Evolutionary conservation across 2,113 vertebrate genomes (phyloP).

Genomic region (Stegostoma tigrinum): DNA sequence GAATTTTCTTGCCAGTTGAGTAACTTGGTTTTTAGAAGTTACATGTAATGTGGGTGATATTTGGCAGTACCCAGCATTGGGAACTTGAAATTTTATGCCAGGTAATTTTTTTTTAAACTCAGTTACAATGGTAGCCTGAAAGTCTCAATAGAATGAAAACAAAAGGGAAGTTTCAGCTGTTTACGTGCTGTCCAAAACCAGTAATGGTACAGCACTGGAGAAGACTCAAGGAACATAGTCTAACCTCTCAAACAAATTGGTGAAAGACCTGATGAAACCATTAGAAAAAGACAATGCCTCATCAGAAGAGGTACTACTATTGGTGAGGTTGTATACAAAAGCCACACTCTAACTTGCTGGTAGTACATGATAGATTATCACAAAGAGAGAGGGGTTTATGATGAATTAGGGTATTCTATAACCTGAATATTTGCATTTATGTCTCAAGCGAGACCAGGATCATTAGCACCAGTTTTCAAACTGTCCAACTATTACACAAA

Average conservation of each 20-base stretch:
- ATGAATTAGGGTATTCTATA: not conserved
- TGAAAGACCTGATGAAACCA: not conserved
- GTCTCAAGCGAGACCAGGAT: not conserved
- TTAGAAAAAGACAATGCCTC: not conserved
- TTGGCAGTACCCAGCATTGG: not conserved
- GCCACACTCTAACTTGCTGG: not conserved
- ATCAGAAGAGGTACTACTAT: too few species aligned
- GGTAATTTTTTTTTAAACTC: not conserved
- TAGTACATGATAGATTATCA: not conserved
- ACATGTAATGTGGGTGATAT: not conserved
- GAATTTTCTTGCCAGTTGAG: not conserved
- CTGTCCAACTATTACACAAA: not conserved
- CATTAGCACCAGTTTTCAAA: not conserved
- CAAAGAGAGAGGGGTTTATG: not conserved
- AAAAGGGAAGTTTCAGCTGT: not conserved
- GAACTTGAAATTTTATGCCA: conserved; percentile 1
- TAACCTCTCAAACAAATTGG: not conserved
- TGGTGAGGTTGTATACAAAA: too few species aligned
- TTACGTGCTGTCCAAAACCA: not conserved
- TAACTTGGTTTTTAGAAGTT: not conserved
- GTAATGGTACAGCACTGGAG: not conserved
- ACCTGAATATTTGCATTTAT: not conserved
- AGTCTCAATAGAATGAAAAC: not conserved
- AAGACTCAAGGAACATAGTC: not conserved
- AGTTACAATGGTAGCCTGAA: not conserved